Conservation (phyloP, 2,113 vertebrate species). For the Atherinomorus stipes region DNA sequence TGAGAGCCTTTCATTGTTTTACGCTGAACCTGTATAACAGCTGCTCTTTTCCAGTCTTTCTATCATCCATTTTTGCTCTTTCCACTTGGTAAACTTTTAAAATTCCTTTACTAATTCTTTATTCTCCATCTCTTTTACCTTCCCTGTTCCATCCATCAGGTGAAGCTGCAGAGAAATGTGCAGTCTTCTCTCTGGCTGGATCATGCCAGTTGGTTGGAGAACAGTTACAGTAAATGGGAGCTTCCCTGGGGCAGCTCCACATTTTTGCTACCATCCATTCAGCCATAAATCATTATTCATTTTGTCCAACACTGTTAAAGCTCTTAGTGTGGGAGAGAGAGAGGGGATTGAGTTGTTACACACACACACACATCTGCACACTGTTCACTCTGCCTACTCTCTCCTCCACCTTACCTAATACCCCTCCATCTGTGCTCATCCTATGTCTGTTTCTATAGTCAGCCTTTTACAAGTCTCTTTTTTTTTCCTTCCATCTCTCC, state of each 20-base stretch:
- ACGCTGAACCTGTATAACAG: constrained; percentile 29
- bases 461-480: neutral
- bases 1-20: constrained; percentile 60
- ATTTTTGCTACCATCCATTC: constrained; percentile 39
- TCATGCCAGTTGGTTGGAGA: constrained; percentile 33
- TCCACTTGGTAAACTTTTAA: neutral
- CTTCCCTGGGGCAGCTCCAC: constrained; percentile 30
- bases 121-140: neutral
- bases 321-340: constrained; percentile 39
- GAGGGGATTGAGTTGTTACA: constrained; percentile 37
- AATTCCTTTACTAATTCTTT: neutral
- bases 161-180: neutral
- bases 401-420: constrained; percentile 19
- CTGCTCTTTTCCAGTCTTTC: constrained; percentile 45
- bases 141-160: neutral
- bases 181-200: constrained; percentile 12
- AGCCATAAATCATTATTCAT: constrained; percentile 48
- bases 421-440: constrained; percentile 38
- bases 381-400: constrained; percentile 15
- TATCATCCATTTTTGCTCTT: neutral
- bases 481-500: neutral
- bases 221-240: constrained; percentile 45
- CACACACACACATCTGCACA: constrained; percentile 23
- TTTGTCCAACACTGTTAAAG: constrained; percentile 39
- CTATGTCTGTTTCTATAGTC: neutral